phyloP scores from a whole-genome alignment of 2,113 vertebrate species.

The Callospermophilus lateralis region DNA sequence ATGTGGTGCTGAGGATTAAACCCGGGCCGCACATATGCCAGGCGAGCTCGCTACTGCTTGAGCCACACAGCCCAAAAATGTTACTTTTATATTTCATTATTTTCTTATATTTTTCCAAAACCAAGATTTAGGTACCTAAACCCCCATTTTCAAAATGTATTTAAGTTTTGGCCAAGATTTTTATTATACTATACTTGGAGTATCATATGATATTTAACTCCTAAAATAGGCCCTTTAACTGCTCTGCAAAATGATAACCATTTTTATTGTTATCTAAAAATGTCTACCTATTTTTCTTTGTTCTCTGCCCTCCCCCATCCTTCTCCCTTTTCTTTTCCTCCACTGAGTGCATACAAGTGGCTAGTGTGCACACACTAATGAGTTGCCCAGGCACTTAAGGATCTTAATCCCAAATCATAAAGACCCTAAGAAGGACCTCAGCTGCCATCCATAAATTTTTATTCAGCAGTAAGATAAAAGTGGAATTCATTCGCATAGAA shows the following conservation, averaged over 20 bases:
- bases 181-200: conserved; percentile 18
- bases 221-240: conserved; percentile 1
- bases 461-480: conserved; percentile 82
- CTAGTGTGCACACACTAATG: conserved; percentile 62
- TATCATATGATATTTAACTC: neutral
- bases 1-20: no score
- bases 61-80: neutral
- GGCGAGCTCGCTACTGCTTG: no score
- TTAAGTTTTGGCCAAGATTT: conserved; percentile 43
- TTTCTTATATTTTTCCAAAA: conserved; percentile 31
- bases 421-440: conserved; percentile 84
- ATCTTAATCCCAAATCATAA: conserved; percentile 87
- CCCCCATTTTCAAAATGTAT: conserved; percentile 41
- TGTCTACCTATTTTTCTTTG: conserved; percentile 7
- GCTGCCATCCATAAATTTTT: conserved; percentile 87
- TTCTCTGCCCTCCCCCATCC: conserved; percentile 19
- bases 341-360: neutral
- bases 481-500: conserved; percentile 84
- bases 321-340: neutral
- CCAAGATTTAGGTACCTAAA: neutral
- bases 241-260: neutral
- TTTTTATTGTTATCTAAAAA: conserved; percentile 44
- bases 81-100: neutral
- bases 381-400: conserved; percentile 68
- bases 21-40: no score